Base-by-base conservation (phyloP, 1,140 invertebrate genomes). In the Drosophila ironensis region DNA sequence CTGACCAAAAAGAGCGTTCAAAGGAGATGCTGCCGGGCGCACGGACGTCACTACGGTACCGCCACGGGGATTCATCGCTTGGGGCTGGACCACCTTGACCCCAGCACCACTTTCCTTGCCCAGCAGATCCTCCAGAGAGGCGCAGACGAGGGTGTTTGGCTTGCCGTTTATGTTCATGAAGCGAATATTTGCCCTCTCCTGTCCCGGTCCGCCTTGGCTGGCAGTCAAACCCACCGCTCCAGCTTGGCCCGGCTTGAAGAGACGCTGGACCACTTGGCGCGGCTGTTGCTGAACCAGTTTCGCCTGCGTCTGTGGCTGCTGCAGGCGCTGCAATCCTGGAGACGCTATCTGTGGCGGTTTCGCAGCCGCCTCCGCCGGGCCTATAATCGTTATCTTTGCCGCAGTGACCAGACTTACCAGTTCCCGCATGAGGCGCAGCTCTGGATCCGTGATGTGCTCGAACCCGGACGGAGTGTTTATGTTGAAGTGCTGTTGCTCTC, bases 401-500 rank as follows among this genome's bases (percentile, higher is more conserved):
- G 80, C 80, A 8, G 45, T 52, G 0, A 86, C 61, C 30, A 86
- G 17, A 7, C 66, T 68, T 3, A 64, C 80, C 5, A 86, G 71
- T 19, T 86, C 80, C 6, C 80, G 35, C 1, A 86, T 19, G 0
- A 86, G 51, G 0, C 60, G 74, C 24, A 86, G 27, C 19, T 86
- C 80, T 7, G 40, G 25, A 14, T 61, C 54, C 1, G 56, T 30
- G 11, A 86, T 40, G 8, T 75, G 46, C 25, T 87, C 80, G 5
- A 64, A 69, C 4, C 60, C 75, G 2, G 81, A 75, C 0, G 80
- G 80, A 0, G 80, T 86, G 37, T 86, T 86, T 0, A 86, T 87
- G 11, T 87, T 86, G 4, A 86, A 87, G 4, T 86, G 80, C 42
- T 86, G 80, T n/a, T 61, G 35, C 1, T 86, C 74, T 0, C 74